phyloP scores from a whole-genome alignment of 2,113 vertebrate species.

The Gobio gobio region DNA sequence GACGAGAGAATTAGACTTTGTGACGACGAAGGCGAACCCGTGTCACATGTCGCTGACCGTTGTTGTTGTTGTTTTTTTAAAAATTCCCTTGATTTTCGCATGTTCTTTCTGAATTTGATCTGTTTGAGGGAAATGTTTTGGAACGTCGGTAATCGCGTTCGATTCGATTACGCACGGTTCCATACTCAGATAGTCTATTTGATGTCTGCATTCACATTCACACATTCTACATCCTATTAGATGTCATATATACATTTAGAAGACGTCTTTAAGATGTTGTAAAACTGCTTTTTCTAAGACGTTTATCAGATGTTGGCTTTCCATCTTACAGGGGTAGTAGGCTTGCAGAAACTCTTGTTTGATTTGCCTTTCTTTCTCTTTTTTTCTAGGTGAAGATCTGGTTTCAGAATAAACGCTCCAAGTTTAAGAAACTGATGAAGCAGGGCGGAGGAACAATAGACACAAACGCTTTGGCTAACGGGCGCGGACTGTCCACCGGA shows the following conservation, averaged over 20 bases:
- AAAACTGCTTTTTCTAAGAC: no score
- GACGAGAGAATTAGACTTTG: background rate
- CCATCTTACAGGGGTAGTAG: no score
- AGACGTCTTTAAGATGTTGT: no score
- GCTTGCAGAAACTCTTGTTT: background rate
- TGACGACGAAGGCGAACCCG: background rate
- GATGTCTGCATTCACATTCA: no score
- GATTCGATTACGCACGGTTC: background rate
- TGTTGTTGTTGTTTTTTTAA: background rate
- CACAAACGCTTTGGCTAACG: conserved; percentile 84
- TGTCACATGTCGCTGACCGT: background rate
- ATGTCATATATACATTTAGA: no score
- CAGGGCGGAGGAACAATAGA: conserved; percentile 92
- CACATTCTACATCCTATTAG: no score
- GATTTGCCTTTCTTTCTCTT: conserved; percentile 23
- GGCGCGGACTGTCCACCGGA: conserved; percentile 87
- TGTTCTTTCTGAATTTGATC: background rate
- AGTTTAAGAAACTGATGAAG: conserved; percentile 96
- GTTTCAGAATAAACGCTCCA: conserved; percentile 97
- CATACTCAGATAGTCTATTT: no score
- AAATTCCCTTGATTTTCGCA: background rate
- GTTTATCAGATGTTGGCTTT: no score
- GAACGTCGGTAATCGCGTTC: no score
- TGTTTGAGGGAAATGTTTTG: background rate
- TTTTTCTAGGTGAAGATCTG: conserved; percentile 89